Evolutionary conservation across 2,113 vertebrate species (phyloP).

Genomic region (Microcebus tavaratra): DNA sequence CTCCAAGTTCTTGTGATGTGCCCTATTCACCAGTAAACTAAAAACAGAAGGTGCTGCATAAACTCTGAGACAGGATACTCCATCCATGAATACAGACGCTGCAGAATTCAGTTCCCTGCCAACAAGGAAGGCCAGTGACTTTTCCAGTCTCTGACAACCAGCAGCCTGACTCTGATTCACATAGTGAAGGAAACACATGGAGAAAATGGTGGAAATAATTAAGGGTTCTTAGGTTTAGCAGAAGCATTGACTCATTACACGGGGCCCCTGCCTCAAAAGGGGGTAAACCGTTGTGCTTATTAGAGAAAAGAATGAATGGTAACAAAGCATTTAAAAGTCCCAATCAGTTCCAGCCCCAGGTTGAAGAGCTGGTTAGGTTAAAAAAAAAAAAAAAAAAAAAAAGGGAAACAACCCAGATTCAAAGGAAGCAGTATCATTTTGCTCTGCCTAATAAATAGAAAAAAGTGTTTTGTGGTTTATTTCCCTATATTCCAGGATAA

Average conservation of each 20-base stretch:
- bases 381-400: conserved; percentile 42
- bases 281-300: conserved; percentile 64
- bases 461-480: conserved; percentile 23
- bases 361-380: conserved; percentile 58
- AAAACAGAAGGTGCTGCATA: conserved; percentile 90
- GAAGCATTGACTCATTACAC: conserved; percentile 64
- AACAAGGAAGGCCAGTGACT: conserved; percentile 62
- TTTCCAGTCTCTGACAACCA: conserved; percentile 55
- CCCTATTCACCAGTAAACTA: conserved; percentile 87
- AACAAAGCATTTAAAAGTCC: conserved; percentile 55
- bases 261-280: conserved; percentile 55
- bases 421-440: conserved; percentile 39
- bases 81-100: conserved; percentile 76
- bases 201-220: conserved; percentile 78
- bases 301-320: conserved; percentile 56
- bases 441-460: conserved; percentile 43
- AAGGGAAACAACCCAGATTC: background rate
- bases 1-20: conserved; percentile 89
- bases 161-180: conserved; percentile 65
- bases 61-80: conserved; percentile 89
- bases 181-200: conserved; percentile 58
- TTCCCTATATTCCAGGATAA: conserved; percentile 17
- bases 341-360: conserved; percentile 53
- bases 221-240: conserved; percentile 68
- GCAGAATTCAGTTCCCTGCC: conserved; percentile 65